These are phyloP conservation scores for Mythimna lalbum DNA, from an alignment of 2,888 invertebrate genomes.

Conservation along the genomic window DNA sequence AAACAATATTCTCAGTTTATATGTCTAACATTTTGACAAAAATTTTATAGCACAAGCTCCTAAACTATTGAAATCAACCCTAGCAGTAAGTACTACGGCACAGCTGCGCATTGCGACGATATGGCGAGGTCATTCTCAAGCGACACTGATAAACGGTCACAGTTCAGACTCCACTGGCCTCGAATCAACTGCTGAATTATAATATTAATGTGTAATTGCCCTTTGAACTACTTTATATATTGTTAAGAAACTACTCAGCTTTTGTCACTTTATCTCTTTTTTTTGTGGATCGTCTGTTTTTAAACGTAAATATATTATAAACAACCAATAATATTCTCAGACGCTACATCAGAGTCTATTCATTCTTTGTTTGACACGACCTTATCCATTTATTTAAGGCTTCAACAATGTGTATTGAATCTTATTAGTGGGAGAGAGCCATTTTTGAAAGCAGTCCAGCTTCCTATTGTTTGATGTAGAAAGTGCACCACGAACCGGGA, in stretches of 20 bases:
- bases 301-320: constrained; percentile 15
- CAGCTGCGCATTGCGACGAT: constrained; percentile 80
- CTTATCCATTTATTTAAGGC: constrained; percentile 44
- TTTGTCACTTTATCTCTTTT: background rate
- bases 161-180: constrained; percentile 70
- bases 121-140: constrained; percentile 75
- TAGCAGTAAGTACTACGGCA: constrained; percentile 53
- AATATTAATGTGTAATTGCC: constrained; percentile 54
- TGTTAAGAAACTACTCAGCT: constrained; percentile 30
- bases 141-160: constrained; percentile 71
- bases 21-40: constrained; percentile 3
- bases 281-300: background rate
- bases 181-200: constrained; percentile 58
- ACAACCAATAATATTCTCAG: constrained; percentile 20
- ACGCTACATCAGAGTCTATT: constrained; percentile 22
- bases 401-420: constrained; percentile 55
- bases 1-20: background rate
- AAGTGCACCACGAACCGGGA: constrained; percentile 78
- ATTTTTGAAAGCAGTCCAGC: constrained; percentile 58
- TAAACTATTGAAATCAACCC: constrained; percentile 53
- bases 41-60: constrained; percentile 22
- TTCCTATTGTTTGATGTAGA: constrained; percentile 78
- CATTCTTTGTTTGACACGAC: constrained; percentile 59
- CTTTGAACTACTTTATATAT: constrained; percentile 46
- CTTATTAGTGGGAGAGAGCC: constrained; percentile 62